Base-by-base conservation (phyloP, 2,888 invertebrate species). In the Protophormia terraenovae region DNA sequence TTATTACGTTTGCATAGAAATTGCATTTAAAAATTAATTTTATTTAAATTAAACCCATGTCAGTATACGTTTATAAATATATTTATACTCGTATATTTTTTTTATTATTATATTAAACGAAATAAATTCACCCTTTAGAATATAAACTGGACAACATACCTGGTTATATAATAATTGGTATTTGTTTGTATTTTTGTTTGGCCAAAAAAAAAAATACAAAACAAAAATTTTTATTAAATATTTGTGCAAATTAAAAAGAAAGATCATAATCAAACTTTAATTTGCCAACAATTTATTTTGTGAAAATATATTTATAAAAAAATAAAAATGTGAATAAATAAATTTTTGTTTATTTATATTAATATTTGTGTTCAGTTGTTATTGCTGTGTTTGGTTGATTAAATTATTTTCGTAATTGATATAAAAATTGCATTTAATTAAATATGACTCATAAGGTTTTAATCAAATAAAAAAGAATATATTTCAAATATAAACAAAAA, bases 1-100 rank as follows among this genome's bases (percentile, higher is more conserved):
- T 72, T 80, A 77, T 80, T 77, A 67, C 64, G 71, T 77, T 84
- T 85, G 81, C 73, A 78, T 85, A 85, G 81, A 85, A 82, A 82
- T 82, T 85, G 81, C 73, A 85, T 81, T 85, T 85, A 82, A 78
- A 85, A 85, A 85, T 85, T 78, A 77, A 85, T 85, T 85, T 85
- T 81, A 82, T 78, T 85, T 85, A 85, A 85, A 85, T 78, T 82
- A 72, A 73, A 73, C 8, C 24, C 62, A 62, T 82, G 53, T 69
- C 69, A 35, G 73, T 69, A 53, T 29, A 62, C 27, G 32, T 71
- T 76, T 64, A 55, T 35, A n/a, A n/a, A n/a, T n/a, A n/a, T n/a
- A n/a, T n/a, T n/a, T n/a, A n/a, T n/a, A n/a, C n/a, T n/a, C n/a
- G n/a, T n/a, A n/a, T n/a, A n/a, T n/a, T n/a, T 32, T 12, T 24